Evolutionary conservation across 2,797 vertebrate genomes (phyloP), one percentile per base, ranked within the genome.

Genomic region (Epinephelus awoara): DNA sequence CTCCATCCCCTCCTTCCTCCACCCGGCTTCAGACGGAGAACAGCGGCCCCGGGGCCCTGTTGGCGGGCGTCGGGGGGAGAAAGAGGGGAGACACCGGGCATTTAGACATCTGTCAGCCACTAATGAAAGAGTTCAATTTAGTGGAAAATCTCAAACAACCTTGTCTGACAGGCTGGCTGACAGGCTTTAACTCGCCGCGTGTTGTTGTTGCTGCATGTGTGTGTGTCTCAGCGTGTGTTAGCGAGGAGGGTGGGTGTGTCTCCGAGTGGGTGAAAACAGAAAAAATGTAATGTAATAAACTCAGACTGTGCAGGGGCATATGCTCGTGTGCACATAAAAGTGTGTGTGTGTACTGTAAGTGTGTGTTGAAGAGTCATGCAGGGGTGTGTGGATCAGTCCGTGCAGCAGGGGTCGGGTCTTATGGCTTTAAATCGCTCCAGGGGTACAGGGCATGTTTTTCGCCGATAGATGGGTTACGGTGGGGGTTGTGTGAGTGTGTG

Each of bases 81-180:
- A 8, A 11, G 58, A n/a, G 61, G 58, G 76, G 79, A 62, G 82
- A 83, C 84, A 75, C 34, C 61, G 75, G 89, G 83, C 89, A 90
- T 93, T 93, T 92, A 92, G 90, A 92, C 88, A 92, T 93, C 92
- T 94, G 93, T 93, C 93, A 92, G 88, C 84, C 79, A 19, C 92
- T 93, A 92, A 95, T 94, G 92, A 94, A 93, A 94, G 89, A 92
- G 86, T 93, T 94, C 92, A 93, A 93, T 94, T 95, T 91, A 91
- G 90, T 89, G 91, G 89, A 94, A 94, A 94, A 93, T 93, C 85
- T 92, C 82, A 92, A 87, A 95, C 92, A 93, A 93, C 90, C 90
- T 90, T 85, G 90, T 90, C 91, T 91, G 85, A 91, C 86, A 82
- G 84, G 85, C 78, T 58, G 68, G 72, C 89, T 88, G 90, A 91